Percentiles rank a stretch among this genome's conserved stretches.
Evolutionary conservation across 1,140 invertebrate genomes (phyloP).

Genomic region (Drosophila nasuta): DNA sequence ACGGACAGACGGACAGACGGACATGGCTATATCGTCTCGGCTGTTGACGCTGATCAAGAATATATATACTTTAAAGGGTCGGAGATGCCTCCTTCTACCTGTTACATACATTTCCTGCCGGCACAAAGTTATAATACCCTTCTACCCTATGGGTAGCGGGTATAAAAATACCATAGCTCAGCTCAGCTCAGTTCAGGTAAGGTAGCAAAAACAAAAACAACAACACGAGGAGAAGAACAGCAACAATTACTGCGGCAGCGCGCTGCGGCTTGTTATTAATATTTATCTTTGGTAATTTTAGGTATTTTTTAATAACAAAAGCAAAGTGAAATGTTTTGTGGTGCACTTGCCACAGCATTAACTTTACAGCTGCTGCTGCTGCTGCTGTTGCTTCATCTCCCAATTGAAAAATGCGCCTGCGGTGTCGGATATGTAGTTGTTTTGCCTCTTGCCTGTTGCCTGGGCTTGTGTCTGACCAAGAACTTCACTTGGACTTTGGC

Average conservation of each 20-base stretch:
- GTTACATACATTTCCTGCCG: too few relatives aligned
- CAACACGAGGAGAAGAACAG: constrained; percentile 32
- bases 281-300: constrained; percentile 83
- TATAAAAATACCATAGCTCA: constrained; percentile 70
- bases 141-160: too few relatives aligned
- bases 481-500: constrained; percentile 47
- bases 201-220: constrained; percentile 30
- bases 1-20: too few relatives aligned
- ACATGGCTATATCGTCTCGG: too few relatives aligned
- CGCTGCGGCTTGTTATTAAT: constrained; percentile 78
- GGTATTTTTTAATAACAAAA: constrained; percentile 83
- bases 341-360: constrained; percentile 63
- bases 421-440: constrained; percentile 24
- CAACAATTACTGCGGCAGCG: constrained; percentile 45
- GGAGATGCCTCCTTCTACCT: too few relatives aligned
- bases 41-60: too few relatives aligned
- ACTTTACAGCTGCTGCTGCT: constrained; percentile 42
- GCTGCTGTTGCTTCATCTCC: not conserved
- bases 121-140: too few relatives aligned
- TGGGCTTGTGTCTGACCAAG: not conserved
- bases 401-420: constrained; percentile 48
- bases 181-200: constrained; percentile 37
- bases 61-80: too few relatives aligned
- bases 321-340: constrained; percentile 70
- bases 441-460: constrained; percentile 3